These are phyloP conservation scores for Papilio machaon DNA, from an alignment of 1,140 invertebrate genomes.

Conservation along the genomic window DNA sequence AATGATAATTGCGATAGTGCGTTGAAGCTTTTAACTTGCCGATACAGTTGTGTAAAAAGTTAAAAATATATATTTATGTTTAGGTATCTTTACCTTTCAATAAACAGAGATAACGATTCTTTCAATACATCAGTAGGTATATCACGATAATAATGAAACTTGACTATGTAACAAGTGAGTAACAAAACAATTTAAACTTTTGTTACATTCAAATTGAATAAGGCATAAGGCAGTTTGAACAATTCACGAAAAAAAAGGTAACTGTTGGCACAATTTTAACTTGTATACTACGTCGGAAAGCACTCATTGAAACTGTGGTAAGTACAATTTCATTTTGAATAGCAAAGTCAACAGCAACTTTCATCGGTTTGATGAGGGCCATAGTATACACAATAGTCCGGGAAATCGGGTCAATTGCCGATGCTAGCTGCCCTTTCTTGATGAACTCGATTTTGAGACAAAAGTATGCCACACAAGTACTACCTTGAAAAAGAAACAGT, in stretches of 20 bases:
- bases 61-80: too few species aligned
- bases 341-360: slow-evolving; percentile 33
- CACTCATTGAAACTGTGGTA: neutral
- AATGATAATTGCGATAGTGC: too few species aligned
- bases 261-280: neutral
- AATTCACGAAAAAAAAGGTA: neutral
- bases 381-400: slow-evolving; percentile 35
- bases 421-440: slow-evolving; percentile 37
- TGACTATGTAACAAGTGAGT: neutral
- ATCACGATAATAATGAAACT: too few species aligned
- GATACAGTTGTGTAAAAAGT: too few species aligned
- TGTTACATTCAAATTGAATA: neutral
- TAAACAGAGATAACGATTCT: too few species aligned
- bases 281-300: neutral
- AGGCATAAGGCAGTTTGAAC: neutral
- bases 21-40: too few species aligned
- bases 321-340: slow-evolving; percentile 15
- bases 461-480: slow-evolving; percentile 29
- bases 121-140: too few species aligned
- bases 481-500: slow-evolving; percentile 23
- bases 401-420: slow-evolving; percentile 38
- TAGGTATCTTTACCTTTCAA: too few species aligned
- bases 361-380: slow-evolving; percentile 33
- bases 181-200: neutral
- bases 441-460: slow-evolving; percentile 37